Evolutionary conservation across 2,113 vertebrate genomes (phyloP).

Genomic region (Microtus richardsoni): DNA sequence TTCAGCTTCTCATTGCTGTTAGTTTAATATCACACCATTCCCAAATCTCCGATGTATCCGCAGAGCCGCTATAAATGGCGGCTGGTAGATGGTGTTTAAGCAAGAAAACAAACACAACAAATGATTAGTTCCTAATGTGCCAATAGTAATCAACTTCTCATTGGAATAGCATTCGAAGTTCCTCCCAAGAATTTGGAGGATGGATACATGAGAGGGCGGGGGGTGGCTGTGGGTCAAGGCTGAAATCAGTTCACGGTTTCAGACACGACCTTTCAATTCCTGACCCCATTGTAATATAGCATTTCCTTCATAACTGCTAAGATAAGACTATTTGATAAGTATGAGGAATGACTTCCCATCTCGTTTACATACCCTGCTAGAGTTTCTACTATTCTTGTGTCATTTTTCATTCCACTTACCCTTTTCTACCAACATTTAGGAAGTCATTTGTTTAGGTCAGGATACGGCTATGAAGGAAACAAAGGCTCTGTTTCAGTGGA

Average conservation of each 20-base stretch:
- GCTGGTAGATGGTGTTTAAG: slow-evolving; percentile 51
- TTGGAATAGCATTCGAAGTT: neutral
- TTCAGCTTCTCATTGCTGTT: slow-evolving; percentile 32
- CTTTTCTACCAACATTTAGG: neutral
- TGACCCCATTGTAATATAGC: neutral
- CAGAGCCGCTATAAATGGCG: neutral
- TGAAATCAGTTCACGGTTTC: neutral
- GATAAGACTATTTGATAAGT: neutral
- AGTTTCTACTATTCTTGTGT: neutral
- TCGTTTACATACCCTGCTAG: neutral
- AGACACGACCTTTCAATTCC: neutral
- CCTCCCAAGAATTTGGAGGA: neutral
- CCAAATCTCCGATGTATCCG: slow-evolving; percentile 22
- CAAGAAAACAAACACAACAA: slow-evolving; percentile 46
- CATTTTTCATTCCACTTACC: neutral
- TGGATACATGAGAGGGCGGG: neutral
- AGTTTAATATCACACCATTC: slow-evolving; percentile 35
- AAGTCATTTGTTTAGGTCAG: neutral
- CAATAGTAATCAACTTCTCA: neutral
- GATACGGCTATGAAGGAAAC: neutral
- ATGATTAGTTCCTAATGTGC: neutral
- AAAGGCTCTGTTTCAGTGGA: neutral
- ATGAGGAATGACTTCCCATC: neutral
- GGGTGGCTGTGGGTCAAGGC: neutral
- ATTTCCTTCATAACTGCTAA: neutral